These are phyloP conservation scores for Troides aeacus DNA, from an alignment of 2,888 invertebrate species.

Conservation along the genomic window DNA sequence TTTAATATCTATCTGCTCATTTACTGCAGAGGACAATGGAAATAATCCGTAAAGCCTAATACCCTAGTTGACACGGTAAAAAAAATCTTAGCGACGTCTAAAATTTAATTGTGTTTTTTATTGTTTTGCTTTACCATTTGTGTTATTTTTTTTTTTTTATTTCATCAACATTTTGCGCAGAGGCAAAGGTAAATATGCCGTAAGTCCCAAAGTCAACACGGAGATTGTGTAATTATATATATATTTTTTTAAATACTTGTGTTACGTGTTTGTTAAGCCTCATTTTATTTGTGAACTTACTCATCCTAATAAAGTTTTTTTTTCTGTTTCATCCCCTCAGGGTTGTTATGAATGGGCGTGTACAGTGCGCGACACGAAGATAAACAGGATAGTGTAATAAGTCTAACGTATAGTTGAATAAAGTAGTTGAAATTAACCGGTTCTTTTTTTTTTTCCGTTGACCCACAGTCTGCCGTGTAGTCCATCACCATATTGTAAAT, in stretches of 20 bases:
- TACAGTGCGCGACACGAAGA: neutral
- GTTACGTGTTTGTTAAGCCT: neutral
- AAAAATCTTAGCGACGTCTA: too few species aligned
- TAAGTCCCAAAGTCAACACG: neutral
- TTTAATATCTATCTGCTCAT: too few species aligned
- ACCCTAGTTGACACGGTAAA: too few species aligned
- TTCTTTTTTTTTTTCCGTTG: constrained; percentile 7
- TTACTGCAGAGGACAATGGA: too few species aligned
- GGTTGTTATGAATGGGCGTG: constrained; percentile 21
- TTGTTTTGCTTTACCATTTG: neutral
- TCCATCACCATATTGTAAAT: too few species aligned
- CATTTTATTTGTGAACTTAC: neutral
- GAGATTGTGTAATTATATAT: too few species aligned
- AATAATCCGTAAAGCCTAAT: too few species aligned
- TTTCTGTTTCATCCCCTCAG: constrained; percentile 20
- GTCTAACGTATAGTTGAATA: constrained; percentile 11
- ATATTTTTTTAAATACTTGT: too few species aligned
- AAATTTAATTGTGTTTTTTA: too few species aligned
- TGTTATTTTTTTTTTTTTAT: neutral
- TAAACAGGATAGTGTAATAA: neutral
- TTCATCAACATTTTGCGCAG: neutral
- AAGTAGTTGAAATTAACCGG: constrained; percentile 12
- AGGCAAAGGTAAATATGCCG: neutral
- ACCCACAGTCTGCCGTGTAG: neutral
- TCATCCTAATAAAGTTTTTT: constrained; percentile 9